These are phyloP conservation scores for Phengaris arion DNA, from an alignment of 2,888 invertebrate genomes.

Conservation along the genomic window DNA sequence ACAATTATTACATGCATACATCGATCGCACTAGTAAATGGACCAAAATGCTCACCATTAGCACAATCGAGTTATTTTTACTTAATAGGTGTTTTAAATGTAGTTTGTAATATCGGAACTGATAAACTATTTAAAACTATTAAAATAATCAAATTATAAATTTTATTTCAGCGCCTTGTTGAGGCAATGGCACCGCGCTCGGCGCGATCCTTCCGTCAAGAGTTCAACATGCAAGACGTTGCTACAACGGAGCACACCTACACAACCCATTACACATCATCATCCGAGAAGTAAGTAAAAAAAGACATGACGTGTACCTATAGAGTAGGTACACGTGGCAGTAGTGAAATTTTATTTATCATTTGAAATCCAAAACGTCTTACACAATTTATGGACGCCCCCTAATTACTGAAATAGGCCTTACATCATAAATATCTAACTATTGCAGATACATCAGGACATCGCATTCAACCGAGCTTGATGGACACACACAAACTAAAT, in stretches of 20 bases:
- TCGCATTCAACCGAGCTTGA: constrained; percentile 77
- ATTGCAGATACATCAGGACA: constrained; percentile 79
- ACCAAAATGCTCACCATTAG: constrained; percentile 2
- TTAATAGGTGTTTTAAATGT: neutral
- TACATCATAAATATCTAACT: constrained; percentile 35
- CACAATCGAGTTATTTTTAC: neutral
- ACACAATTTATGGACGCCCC: no score
- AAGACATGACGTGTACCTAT: no score
- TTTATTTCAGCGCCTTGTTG: constrained; percentile 81
- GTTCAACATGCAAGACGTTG: constrained; percentile 86
- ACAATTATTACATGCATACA: neutral
- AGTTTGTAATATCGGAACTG: neutral
- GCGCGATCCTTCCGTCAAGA: constrained; percentile 90
- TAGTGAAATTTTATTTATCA: no score
- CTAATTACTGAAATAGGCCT: neutral
- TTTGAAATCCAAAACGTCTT: no score
- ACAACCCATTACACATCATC: constrained; percentile 81
- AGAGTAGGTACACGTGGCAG: no score
- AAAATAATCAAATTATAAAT: constrained; percentile 32
- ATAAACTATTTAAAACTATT: neutral
- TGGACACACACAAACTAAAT: constrained; percentile 66
- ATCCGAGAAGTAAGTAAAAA: constrained; percentile 78
- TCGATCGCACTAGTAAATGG: neutral
- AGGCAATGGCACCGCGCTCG: constrained; percentile 84
- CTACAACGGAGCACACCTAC: constrained; percentile 82